A percentile compares a stretch with the other conserved stretches of the same genome.
Conservation (phyloP, 2,797 vertebrate species). For the Petrocephalus sullivani region DNA sequence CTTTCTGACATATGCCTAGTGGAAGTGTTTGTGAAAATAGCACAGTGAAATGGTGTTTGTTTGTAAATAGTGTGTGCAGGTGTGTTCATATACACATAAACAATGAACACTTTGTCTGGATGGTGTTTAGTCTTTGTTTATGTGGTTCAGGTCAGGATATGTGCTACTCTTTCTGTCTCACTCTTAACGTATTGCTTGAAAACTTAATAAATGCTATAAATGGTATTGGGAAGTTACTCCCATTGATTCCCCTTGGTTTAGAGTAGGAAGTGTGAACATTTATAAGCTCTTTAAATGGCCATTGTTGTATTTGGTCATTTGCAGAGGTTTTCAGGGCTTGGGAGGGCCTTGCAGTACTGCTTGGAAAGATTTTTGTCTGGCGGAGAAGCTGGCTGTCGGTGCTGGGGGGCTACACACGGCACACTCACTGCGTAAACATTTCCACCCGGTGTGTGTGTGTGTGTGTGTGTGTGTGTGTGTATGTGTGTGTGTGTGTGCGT, state of each 20-base stretch:
- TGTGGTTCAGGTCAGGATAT: neutral
- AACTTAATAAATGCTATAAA: neutral
- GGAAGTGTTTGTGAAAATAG: neutral
- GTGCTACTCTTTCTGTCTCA: neutral
- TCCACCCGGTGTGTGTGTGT: conserved; percentile 42
- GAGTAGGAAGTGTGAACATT: neutral
- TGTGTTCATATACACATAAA: neutral
- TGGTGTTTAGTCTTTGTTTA: neutral
- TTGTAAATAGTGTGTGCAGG: neutral
- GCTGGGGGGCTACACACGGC: conserved; percentile 41
- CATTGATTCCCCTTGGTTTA: neutral
- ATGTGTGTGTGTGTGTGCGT: neutral
- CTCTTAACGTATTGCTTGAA: neutral
- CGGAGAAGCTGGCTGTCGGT: conserved; percentile 49
- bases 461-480: conserved; percentile 4
- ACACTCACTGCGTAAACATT: conserved; percentile 56
- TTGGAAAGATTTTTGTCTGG: conserved; percentile 59
- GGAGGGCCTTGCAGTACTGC: conserved; percentile 43
- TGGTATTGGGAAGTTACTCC: neutral
- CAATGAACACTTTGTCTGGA: neutral
- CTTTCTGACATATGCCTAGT: neutral
- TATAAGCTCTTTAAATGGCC: conserved; percentile 27
- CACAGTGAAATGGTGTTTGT: neutral
- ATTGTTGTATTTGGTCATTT: conserved; percentile 8
- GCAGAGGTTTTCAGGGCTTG: conserved; percentile 38